Evolutionary conservation across 2,797 vertebrate species (phyloP).

Genomic region (Mus minutoides): DNA sequence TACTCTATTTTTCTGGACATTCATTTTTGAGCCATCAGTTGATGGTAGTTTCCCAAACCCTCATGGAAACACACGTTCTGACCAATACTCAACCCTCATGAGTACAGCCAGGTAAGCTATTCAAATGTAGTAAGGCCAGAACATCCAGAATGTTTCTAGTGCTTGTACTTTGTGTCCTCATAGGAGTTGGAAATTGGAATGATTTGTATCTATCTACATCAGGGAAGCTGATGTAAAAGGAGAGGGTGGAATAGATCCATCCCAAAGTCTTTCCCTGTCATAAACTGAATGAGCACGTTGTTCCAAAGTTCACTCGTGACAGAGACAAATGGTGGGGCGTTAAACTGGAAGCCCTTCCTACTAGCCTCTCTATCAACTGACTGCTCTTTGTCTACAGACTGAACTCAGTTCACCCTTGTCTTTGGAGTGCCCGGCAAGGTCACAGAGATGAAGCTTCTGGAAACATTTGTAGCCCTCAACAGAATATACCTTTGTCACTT

Average conservation of each 20-base stretch:
- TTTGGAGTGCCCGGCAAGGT: background rate
- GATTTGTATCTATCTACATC: background rate
- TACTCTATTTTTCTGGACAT: background rate
- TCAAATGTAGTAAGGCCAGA: background rate
- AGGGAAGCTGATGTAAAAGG: constrained; percentile 9
- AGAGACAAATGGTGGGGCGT: constrained; percentile 18
- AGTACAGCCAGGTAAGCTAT: background rate
- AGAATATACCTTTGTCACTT: background rate
- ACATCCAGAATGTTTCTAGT: background rate
- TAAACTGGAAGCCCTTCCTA: background rate
- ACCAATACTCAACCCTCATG: background rate
- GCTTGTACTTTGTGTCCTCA: background rate
- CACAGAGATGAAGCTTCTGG: background rate
- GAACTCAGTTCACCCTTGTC: background rate
- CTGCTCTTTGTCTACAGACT: background rate
- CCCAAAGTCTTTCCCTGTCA: background rate
- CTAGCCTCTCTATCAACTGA: background rate
- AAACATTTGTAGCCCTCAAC: background rate
- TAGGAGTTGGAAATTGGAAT: background rate
- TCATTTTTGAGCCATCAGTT: constrained; percentile 36
- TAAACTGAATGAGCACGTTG: constrained; percentile 39
- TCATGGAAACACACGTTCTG: background rate
- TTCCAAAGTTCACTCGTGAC: constrained; percentile 39
- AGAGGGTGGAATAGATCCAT: background rate
- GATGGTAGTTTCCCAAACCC: background rate